Conservation (phyloP, 2,888 invertebrate species). For the Synanthedon andrenaeformis region DNA sequence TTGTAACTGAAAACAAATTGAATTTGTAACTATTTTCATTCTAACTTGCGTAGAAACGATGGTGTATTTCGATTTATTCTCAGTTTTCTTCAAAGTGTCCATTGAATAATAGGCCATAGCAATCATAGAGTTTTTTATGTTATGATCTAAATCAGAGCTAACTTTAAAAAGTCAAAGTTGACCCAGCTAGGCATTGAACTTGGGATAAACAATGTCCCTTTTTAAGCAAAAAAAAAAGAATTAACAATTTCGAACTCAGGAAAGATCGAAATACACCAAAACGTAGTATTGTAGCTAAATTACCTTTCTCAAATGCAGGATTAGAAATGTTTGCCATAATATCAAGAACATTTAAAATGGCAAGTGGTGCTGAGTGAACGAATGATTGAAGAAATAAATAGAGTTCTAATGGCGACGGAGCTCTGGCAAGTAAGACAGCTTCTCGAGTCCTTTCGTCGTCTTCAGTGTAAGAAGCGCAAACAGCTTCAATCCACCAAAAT, state of each 20-base stretch:
- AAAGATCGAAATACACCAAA: no score
- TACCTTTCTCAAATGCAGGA: conserved; percentile 75
- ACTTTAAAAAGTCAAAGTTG: no score
- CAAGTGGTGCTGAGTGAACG: conserved; percentile 80
- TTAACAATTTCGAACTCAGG: no score
- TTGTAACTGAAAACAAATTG: conserved; percentile 63
- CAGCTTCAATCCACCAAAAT: conserved; percentile 82
- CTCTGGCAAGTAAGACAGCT: conserved; percentile 70
- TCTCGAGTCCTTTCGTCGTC: conserved; percentile 72
- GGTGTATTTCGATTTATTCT: no score
- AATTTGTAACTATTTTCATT: not conserved
- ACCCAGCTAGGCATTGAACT: no score
- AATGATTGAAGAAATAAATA: conserved; percentile 84
- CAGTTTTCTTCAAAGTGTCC: no score
- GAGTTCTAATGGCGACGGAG: conserved; percentile 78
- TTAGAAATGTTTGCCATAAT: conserved; percentile 72
- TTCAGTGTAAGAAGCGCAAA: conserved; percentile 59
- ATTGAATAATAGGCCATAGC: not conserved
- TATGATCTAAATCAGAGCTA: no score
- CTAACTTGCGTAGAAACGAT: no score
- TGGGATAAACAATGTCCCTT: not conserved
- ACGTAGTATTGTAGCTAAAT: conserved; percentile 1
- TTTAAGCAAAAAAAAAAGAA: no score
- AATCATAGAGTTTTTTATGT: not conserved
- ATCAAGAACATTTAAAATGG: conserved; percentile 67